These are phyloP conservation scores for Xerus inauris DNA, from an alignment of 2,113 vertebrate species.

Conservation along the genomic window DNA sequence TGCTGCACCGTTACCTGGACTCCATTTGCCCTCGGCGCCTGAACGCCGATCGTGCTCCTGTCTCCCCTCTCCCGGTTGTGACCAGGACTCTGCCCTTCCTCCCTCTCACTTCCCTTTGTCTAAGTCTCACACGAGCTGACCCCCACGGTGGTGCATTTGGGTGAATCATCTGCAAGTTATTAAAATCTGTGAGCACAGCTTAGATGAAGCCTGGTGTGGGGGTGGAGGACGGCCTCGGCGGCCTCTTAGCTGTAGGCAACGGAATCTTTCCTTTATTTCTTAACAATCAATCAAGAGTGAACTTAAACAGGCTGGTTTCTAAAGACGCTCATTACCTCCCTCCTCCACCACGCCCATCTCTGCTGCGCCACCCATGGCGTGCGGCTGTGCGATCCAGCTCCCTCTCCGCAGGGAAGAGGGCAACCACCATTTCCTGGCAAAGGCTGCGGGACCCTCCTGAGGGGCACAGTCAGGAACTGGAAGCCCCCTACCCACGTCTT, in stretches of 20 bases:
- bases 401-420: conserved; percentile 16
- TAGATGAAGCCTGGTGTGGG: neutral
- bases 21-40: too few species aligned
- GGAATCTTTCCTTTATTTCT: neutral
- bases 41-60: fast-evolving
- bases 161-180: neutral
- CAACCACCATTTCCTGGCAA: conserved; percentile 66
- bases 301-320: neutral
- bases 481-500: conserved; percentile 77
- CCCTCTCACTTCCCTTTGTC: neutral
- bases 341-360: neutral
- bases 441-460: conserved; percentile 51
- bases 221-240: neutral
- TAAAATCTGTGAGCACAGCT: neutral
- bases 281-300: conserved; percentile 3
- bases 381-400: conserved; percentile 56
- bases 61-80: fast-evolving
- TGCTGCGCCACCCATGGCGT: neutral
- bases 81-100: fast-evolving
- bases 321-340: neutral
- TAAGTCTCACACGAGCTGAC: neutral
- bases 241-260: neutral
- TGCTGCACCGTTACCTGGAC: neutral
- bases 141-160: neutral
- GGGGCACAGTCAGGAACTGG: conserved; percentile 78